phyloP scores from a whole-genome alignment of 2,113 vertebrate genomes.

The Seriola aureovittata region DNA sequence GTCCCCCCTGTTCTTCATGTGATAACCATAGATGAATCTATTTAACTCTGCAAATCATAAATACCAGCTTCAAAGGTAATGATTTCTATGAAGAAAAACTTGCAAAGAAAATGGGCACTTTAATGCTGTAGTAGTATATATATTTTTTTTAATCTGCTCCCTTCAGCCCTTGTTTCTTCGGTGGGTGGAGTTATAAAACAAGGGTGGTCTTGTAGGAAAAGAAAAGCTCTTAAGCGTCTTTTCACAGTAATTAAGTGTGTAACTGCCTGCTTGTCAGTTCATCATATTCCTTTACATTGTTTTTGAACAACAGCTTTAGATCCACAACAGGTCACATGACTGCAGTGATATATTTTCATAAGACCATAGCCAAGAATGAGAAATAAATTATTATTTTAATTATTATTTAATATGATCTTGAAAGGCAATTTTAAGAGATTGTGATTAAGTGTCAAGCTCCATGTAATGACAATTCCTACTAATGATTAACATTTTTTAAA shows the following conservation, averaged over 20 bases:
- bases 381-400: not conserved
- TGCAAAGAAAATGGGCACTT: not conserved
- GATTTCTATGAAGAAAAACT: not conserved
- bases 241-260: slow-evolving; percentile 41
- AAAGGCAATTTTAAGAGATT: not conserved
- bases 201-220: slow-evolving; percentile 33
- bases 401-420: not conserved
- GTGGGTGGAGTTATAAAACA: slow-evolving; percentile 27
- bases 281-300: slow-evolving; percentile 27
- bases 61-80: not conserved
- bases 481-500: not conserved
- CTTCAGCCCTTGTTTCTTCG: slow-evolving; percentile 1
- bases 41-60: slow-evolving; percentile 1
- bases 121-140: not conserved
- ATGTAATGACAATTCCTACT: not conserved
- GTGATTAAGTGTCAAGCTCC: slow-evolving; percentile 1
- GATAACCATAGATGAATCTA: not conserved
- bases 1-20: slow-evolving; percentile 9
- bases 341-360: not conserved
- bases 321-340: slow-evolving; percentile 10
- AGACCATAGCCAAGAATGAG: not conserved
- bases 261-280: slow-evolving; percentile 27
- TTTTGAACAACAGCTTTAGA: not conserved
- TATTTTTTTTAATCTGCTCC: slow-evolving; percentile 5
- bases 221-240: slow-evolving; percentile 50